Evolutionary conservation across 2,797 vertebrate species (phyloP), one percentile per base, ranked within the genome.

Genomic region (Coregonus sp.): DNA sequence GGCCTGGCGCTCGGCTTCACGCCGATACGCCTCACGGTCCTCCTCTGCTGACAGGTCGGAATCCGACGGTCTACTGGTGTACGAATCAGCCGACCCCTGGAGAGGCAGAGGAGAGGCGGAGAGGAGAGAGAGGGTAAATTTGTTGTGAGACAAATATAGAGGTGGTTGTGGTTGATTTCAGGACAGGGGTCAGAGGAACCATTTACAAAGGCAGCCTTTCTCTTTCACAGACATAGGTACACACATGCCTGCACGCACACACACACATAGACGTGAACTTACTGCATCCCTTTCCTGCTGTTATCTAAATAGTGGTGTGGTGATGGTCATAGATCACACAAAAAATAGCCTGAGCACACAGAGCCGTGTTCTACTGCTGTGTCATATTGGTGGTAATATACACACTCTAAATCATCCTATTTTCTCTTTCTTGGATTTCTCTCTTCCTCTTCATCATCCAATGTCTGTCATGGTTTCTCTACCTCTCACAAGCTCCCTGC

Each of bases 31-130:
- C 94, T 99, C 97, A 80, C 96, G 96, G 85, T 98, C 97, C 94
- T 98, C 97, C 91, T 99, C 97, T 80, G 97, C 96, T 93, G 97
- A 98, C 93, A 98, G 96, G 96, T 99, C 97, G 82, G 97, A 99
- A 95, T 99, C 97, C 93, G 97, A 98, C 29, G 97, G 97, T 89
- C 97, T 96, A 95, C 97, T 98, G 90, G 97, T 98, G 86, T 99
- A 98, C 84, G 96, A 98, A 95, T 98, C 97, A 52, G 97, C 97
- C 82, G 97, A 98, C 91, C 97, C 97, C 97, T 99, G 88, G 15
- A 84, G 63, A 15, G 29, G 20, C 50, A 79, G 40, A 66, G 47
- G 70, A 25, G 37, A 40, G 37, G 37, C 5, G 5, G 37, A 40
- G n/a, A 47, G 59, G 33, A 37, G 37, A 37, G 37, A 40, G 37